A percentile compares a stretch with the other conserved stretches of the same genome.
Conservation (phyloP, 2,797 vertebrate species). For the Phataginus tetradactyla region DNA sequence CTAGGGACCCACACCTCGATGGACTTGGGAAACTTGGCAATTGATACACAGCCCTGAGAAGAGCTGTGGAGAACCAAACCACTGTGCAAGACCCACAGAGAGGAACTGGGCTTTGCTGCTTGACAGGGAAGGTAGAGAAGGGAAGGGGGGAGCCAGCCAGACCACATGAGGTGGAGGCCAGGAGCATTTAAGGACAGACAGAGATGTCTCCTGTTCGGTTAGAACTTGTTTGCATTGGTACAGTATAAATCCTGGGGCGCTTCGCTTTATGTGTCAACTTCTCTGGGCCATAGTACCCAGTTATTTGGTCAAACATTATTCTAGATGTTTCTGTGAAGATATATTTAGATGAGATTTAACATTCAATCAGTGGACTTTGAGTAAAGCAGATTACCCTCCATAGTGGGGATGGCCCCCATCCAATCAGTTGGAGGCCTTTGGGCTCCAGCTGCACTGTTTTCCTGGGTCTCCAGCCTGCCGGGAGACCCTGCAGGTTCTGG, state of each 20-base stretch:
- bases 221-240: neutral
- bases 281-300: neutral
- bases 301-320: neutral
- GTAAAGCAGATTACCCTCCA: neutral
- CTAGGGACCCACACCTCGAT: neutral
- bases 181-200: neutral
- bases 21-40: neutral
- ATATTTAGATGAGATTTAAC: neutral
- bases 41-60: neutral
- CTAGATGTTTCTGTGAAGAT: neutral
- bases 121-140: neutral
- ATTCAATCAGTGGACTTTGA: neutral
- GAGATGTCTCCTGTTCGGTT: neutral
- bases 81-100: rapidly evolving
- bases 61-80: neutral
- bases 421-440: neutral
- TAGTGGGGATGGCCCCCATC: neutral
- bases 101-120: neutral
- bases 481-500: neutral
- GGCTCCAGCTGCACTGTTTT: neutral
- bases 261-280: neutral
- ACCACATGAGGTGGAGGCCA: rapidly evolving
- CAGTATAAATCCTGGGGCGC: neutral
- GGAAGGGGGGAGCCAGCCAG: neutral
- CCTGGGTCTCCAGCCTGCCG: neutral